Conservation (phyloP, 2,888 invertebrate species). For the Drosophila anomalata region DNA sequence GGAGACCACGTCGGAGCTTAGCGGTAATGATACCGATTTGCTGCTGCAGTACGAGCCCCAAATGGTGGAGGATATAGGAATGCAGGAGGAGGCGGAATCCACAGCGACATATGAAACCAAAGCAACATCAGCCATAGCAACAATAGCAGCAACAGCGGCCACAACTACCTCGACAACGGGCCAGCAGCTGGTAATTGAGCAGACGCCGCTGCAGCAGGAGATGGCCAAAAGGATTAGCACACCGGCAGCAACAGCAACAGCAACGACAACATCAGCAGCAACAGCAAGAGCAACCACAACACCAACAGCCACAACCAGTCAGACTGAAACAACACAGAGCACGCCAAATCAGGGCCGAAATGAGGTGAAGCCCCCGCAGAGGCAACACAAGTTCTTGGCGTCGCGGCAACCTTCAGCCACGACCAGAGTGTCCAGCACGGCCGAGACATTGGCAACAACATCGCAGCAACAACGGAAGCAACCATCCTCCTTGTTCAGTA, state of each 20-base stretch:
- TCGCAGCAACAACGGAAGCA: conserved; percentile 49
- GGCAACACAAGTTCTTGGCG: conserved; percentile 41
- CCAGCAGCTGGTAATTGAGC: conserved; percentile 57
- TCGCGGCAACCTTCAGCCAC: conserved; percentile 37
- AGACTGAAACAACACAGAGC: conserved; percentile 41
- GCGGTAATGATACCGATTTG: conserved; percentile 60
- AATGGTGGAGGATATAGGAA: conserved; percentile 44
- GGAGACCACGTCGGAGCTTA: conserved; percentile 37
- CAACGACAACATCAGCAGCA: conserved; percentile 38
- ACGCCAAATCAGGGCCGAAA: conserved; percentile 52
- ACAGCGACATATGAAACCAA: conserved; percentile 68
- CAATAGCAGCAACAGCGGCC: conserved; percentile 38
- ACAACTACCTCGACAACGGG: conserved; percentile 44
- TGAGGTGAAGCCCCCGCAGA: conserved; percentile 41
- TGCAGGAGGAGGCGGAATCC: conserved; percentile 21
- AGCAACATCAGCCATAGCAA: conserved; percentile 59
- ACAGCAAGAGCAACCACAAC: conserved; percentile 29
- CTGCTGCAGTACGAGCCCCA: conserved; percentile 56
- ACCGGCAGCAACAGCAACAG: conserved; percentile 42
- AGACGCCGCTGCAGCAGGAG: conserved; percentile 54
- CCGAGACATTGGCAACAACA: conserved; percentile 17
- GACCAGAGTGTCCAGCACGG: conserved; percentile 42
- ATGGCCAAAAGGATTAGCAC: conserved; percentile 35
- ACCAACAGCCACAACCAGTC: conserved; percentile 30
- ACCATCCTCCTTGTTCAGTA: conserved; percentile 57